Base-by-base conservation (phyloP, 2,888 invertebrate species). In the Rugalucina vietnamica region DNA sequence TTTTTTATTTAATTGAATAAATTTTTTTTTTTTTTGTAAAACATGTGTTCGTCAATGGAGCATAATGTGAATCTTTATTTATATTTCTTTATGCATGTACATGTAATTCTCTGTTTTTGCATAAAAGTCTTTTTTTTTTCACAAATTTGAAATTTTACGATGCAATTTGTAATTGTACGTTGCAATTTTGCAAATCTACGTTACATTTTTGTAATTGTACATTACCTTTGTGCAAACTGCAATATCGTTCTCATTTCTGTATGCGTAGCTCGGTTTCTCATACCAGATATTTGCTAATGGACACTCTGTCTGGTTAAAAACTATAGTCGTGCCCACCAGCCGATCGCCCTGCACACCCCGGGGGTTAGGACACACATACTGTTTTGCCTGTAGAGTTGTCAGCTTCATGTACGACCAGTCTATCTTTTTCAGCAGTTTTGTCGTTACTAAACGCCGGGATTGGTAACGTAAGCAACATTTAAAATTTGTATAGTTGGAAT, bases 151-250 rank as follows among this genome's bases (percentile, higher is more conserved):
- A n/a, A n/a, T n/a, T n/a, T n/a, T n/a, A n/a, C n/a, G n/a, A n/a
- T n/a, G n/a, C n/a, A n/a, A n/a, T n/a, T n/a, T n/a, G n/a, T n/a
- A n/a, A n/a, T n/a, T n/a, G n/a, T n/a, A n/a, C n/a, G n/a, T n/a
- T n/a, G n/a, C n/a, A n/a, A n/a, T n/a, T n/a, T n/a, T n/a, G n/a
- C n/a, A n/a, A n/a, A n/a, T n/a, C n/a, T n/a, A n/a, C n/a, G n/a
- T n/a, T n/a, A n/a, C n/a, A n/a, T n/a, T n/a, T n/a, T n/a, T n/a
- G n/a, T n/a, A n/a, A n/a, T n/a, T n/a, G n/a, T n/a, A n/a, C n/a
- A 27, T 34, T 74, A 86, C 86, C 75, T 86, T 84, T 14, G 81
- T 75, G 72, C 84, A 87, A 27, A 84, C 78, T 18, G 84, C 87
- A 60, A 84, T 87, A 57, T 84, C 54, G 10, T 76, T 50, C 0